A percentile compares a stretch with the other conserved stretches of the same genome.
phyloP scores from a whole-genome alignment of 2,888 invertebrate genomes.

The Phania funesta region DNA sequence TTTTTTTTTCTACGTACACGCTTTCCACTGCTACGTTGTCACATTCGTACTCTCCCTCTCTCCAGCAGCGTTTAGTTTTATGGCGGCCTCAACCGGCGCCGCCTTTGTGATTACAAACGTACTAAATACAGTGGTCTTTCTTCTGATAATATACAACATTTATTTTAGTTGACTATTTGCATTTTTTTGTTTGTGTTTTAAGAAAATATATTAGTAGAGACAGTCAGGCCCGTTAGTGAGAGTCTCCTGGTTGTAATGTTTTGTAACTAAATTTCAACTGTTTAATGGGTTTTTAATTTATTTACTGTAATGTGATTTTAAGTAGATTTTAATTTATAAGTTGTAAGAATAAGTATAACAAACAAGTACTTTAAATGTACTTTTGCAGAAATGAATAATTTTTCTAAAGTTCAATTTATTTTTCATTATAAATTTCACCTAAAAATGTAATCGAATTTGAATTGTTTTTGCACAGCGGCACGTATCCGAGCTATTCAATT shows the following conservation, averaged over 20 bases:
- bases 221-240: background rate
- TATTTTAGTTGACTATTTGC: background rate
- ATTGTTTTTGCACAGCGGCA: too few relatives aligned
- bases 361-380: too few relatives aligned
- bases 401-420: too few relatives aligned
- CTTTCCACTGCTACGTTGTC: slow-evolving; percentile 11
- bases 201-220: background rate
- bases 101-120: slow-evolving; percentile 9
- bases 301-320: background rate
- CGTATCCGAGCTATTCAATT: too few relatives aligned
- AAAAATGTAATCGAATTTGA: too few relatives aligned
- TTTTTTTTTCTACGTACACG: slow-evolving; percentile 14
- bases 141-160: background rate
- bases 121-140: slow-evolving; percentile 46
- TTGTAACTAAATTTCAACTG: background rate
- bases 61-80: slow-evolving; percentile 27
- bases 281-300: background rate
- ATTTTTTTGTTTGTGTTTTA: background rate
- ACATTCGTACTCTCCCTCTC: slow-evolving; percentile 22
- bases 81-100: slow-evolving; percentile 12
- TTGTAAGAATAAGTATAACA: too few relatives aligned
- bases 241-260: background rate
- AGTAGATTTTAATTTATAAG: background rate
- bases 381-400: too few relatives aligned
- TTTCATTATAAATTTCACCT: too few relatives aligned